Evolutionary conservation across 2,888 invertebrate genomes (phyloP), one percentile per base, ranked within the genome.

Genomic region (Melinopterus prodromus): DNA sequence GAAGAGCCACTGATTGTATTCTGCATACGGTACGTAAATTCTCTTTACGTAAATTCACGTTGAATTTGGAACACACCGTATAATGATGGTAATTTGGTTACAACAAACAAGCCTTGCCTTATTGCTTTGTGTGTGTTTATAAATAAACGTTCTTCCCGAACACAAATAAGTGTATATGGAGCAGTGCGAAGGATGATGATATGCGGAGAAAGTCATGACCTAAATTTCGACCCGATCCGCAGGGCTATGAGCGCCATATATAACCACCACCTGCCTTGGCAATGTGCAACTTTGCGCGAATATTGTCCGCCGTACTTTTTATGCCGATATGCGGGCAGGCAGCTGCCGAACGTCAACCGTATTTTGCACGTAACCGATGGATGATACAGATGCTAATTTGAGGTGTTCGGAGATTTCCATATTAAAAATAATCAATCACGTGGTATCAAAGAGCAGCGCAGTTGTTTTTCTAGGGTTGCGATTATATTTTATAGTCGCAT

Each of bases 161-260:
- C 53, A 12, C 53, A 53, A 53, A 53, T 53, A 53, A 53, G 53
- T 53, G 12, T 53, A 53, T 53, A 53, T 53, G 53, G 53, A 53
- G 53, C 53, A 53, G 53, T 53, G 53, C 53, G 53, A 53, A 53
- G 53, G 53, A 53, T 53, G 53, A 53, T 53, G 53, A 53, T 53
- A 9, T 12, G 53, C 53, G 53, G 53, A 53, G 53, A 53, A 53
- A 53, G 53, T 53, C 53, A 53, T 53, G 53, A 53, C 53, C 53
- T 53, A 53, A 53, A 53, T 53, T 53, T 53, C 53, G 53, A 53
- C 9, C 53, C 12, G 53, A 53, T 53, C 53, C 53, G 53, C 53
- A 53, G 53, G 53, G 53, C 53, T 53, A 53, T 53, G 5, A 53
- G 9, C 9, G 53, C 12, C 53, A 53, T 53, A 53, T 53, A 53